Conservation (phyloP, 2,797 vertebrate genomes). For the Setipinna tenuifilis region DNA sequence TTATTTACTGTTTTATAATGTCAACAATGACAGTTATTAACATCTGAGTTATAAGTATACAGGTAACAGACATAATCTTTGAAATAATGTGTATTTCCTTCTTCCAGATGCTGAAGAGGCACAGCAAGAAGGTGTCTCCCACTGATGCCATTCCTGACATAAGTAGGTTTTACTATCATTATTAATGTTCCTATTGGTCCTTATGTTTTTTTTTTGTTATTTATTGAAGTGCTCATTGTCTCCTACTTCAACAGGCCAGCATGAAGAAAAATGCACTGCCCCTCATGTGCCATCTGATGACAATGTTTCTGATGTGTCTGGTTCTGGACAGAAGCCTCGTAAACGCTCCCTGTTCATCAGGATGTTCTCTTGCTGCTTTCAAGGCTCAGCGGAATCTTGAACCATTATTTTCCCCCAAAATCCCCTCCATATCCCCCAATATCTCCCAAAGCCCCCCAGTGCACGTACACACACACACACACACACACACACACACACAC, state of each 20-base stretch:
- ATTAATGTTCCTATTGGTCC: not conserved
- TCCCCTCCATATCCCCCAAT: too few relatives aligned
- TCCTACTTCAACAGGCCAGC: not conserved
- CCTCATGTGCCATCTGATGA: not conserved
- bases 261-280: not conserved
- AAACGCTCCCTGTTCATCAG: not conserved
- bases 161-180: not conserved
- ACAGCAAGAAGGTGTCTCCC: not conserved
- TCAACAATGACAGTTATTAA: not conserved
- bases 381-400: not conserved
- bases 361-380: not conserved
- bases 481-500: too few relatives aligned
- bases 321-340: not conserved
- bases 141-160: not conserved
- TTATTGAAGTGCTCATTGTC: not conserved
- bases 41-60: not conserved
- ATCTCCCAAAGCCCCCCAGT: too few relatives aligned
- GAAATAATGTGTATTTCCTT: not conserved
- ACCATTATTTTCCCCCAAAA: not conserved
- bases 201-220: not conserved
- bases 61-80: not conserved
- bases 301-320: not conserved
- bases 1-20: not conserved
- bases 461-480: too few relatives aligned
- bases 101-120: not conserved